Evolutionary conservation across 2,888 invertebrate genomes (phyloP), one percentile per base, ranked within the genome.

Genomic region (Lagria hirta): DNA sequence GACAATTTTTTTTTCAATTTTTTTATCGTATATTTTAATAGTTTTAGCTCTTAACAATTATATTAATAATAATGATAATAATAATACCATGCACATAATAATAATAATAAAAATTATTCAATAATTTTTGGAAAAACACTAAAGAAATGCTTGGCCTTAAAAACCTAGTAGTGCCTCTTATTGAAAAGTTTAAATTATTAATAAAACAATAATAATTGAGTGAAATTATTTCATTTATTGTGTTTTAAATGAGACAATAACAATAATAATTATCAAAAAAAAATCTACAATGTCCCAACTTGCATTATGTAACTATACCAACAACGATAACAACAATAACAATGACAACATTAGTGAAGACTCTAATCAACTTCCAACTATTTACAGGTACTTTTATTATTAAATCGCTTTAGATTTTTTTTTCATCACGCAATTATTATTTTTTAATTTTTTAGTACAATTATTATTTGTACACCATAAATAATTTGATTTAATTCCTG

Each of bases 311-410:
- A 80, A 82, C 74, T 80, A 62, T 51, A 55, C 67, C 41, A 69
- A 65, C 67, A 78, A 79, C 67, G 76, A 82, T 70, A 81, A 77
- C 72, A 82, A 82, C 73, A 82, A 82, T 65, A 81, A 81, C 65
- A 82, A 81, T 67, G 87, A 88, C 78, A 88, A 86, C 80, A 84
- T 81, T 72, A 86, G 87, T 79, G 87, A 88, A 72, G 87, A 88
- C 76, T 87, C 87, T 73, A 87, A 84, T 75, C 84, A 87, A 71
- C 84, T 88, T 74, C 84, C 85, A 60, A 88, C 89, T 61, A 89
- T 90, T 74, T 90, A 90, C 82, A 87, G 90, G 90, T 89, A 85
- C n/a, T n/a, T n/a, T n/a, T n/a, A n/a, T n/a, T n/a, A n/a, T n/a
- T n/a, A n/a, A n/a, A n/a, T n/a, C n/a, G n/a, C n/a, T n/a, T n/a